These are phyloP conservation scores for Arctia plantaginis DNA, from an alignment of 2,888 invertebrate genomes.

Conservation along the genomic window DNA sequence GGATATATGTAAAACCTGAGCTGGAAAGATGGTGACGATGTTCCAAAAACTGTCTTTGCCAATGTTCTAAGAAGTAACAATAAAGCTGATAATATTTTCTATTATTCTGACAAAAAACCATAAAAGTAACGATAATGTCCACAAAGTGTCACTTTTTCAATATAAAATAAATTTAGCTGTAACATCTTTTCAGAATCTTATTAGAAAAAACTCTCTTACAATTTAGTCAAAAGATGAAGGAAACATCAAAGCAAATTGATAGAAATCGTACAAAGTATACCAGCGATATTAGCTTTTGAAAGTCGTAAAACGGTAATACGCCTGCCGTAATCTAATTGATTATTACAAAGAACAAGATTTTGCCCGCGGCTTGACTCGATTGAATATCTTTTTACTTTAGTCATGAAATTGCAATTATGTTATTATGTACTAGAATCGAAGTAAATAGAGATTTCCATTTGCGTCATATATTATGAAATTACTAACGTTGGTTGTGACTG, in stretches of 20 bases:
- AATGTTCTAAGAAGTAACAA: not conserved
- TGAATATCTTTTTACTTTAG: too few species aligned
- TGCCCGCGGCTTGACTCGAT: not conserved
- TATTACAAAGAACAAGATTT: not conserved
- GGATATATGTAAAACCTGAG: too few species aligned
- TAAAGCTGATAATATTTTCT: not conserved
- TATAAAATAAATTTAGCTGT: not conserved
- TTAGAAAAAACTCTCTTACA: not conserved
- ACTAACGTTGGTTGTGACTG: too few species aligned
- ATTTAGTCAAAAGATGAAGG: not conserved
- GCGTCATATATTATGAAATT: not conserved
- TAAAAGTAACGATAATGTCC: not conserved
- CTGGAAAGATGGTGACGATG: too few species aligned
- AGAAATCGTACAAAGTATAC: constrained; percentile 1
- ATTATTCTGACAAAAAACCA: not conserved
- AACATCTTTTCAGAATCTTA: not conserved
- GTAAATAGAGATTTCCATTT: not conserved
- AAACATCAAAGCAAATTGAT: constrained; percentile 5
- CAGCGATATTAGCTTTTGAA: constrained; percentile 8
- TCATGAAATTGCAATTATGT: too few species aligned
- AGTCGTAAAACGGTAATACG: constrained; percentile 4
- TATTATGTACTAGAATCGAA: not conserved
- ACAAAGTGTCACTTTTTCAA: not conserved
- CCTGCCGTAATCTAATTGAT: not conserved
- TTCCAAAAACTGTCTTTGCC: not conserved